phyloP scores from a whole-genome alignment of 2,888 invertebrate genomes.

The Cheilosia pagana region DNA sequence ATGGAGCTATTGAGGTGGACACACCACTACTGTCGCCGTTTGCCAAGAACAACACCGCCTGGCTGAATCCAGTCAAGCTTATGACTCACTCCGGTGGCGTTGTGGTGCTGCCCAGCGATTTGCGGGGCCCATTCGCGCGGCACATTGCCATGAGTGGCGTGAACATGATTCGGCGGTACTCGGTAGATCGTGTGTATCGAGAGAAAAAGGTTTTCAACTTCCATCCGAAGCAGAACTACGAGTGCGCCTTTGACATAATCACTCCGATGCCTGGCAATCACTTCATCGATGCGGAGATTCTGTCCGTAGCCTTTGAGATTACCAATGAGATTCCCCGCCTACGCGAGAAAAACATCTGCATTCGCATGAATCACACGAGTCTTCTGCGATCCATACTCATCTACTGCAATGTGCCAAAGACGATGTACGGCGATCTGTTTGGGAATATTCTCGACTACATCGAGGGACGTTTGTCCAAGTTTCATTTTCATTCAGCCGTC shows the following conservation, averaged over 20 bases:
- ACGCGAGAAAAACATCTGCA: slow-evolving; percentile 87
- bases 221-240: slow-evolving; percentile 94
- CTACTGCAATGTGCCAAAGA: slow-evolving; percentile 91
- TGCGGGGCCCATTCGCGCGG: slow-evolving; percentile 91
- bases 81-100: slow-evolving; percentile 95
- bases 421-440: slow-evolving; percentile 84
- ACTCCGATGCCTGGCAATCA: slow-evolving; percentile 89
- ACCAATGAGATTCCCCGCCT: slow-evolving; percentile 88
- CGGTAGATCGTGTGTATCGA: slow-evolving; percentile 93
- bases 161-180: slow-evolving; percentile 91
- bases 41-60: slow-evolving; percentile 83
- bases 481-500: slow-evolving; percentile 89
- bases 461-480: slow-evolving; percentile 87
- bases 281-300: slow-evolving; percentile 93
- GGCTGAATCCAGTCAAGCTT: slow-evolving; percentile 86
- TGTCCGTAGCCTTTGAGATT: slow-evolving; percentile 91
- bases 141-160: slow-evolving; percentile 92
- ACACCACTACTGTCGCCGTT: slow-evolving; percentile 93
- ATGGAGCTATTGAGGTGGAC: slow-evolving; percentile 91
- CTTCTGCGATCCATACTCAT: slow-evolving; percentile 90
- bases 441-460: slow-evolving; percentile 80
- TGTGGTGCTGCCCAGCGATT: slow-evolving; percentile 93
- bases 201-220: slow-evolving; percentile 91
- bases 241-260: slow-evolving; percentile 97
- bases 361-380: slow-evolving; percentile 92